Conservation (phyloP, 2,888 invertebrate genomes). For the Graphium colonna region DNA sequence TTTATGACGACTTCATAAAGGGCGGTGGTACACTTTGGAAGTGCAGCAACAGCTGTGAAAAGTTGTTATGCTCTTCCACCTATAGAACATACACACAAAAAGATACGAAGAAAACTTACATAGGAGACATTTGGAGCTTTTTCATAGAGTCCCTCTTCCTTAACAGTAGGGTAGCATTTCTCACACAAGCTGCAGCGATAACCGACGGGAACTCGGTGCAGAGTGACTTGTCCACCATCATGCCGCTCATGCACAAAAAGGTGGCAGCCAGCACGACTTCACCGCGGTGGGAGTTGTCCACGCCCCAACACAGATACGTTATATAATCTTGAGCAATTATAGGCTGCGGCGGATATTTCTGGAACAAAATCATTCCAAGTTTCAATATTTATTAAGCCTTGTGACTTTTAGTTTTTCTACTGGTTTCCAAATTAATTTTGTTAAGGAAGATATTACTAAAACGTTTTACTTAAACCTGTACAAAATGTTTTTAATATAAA, state of each 20-base stretch:
- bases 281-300: conserved; percentile 38
- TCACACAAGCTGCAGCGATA: conserved; percentile 52
- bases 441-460: too few species aligned
- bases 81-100: too few species aligned
- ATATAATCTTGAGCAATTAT: conserved; percentile 60
- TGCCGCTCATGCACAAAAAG: conserved; percentile 53
- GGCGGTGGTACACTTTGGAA: too few species aligned
- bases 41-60: too few species aligned
- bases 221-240: conserved; percentile 48
- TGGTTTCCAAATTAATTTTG: too few species aligned
- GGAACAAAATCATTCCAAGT: conserved; percentile 17
- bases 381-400: conserved; percentile 5
- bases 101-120: too few species aligned
- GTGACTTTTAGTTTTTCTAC: too few species aligned
- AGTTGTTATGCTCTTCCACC: too few species aligned
- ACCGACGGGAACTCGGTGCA: conserved; percentile 53
- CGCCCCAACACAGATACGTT: conserved; percentile 55
- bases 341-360: conserved; percentile 57
- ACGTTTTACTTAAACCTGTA: too few species aligned
- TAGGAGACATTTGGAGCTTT: conserved; percentile 37
- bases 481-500: too few species aligned
- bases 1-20: too few species aligned
- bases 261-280: conserved; percentile 58
- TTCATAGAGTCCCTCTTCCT: conserved; percentile 38
- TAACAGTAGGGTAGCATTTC: conserved; percentile 48